These are phyloP conservation scores for Parascotia fuliginaria DNA, from an alignment of 2,888 invertebrate species.

Conservation along the genomic window DNA sequence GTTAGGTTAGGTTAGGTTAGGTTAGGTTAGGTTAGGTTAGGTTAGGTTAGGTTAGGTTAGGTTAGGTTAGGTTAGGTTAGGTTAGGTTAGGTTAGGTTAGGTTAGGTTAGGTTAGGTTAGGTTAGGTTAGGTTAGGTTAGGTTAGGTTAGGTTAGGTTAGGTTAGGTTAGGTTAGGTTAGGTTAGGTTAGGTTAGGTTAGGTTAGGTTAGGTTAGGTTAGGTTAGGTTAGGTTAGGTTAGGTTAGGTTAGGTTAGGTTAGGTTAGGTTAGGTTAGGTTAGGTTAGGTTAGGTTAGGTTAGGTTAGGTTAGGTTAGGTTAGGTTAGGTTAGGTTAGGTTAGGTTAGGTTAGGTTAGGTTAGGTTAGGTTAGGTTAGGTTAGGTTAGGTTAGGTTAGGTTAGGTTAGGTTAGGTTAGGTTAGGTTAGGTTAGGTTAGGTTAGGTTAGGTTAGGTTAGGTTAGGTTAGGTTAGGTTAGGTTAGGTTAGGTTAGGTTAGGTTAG, in stretches of 20 bases:
- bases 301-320: slow-evolving; percentile 2
- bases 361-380: slow-evolving; percentile 2
- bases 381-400: too few species aligned
- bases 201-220: slow-evolving; percentile 2
- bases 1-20: slow-evolving; percentile 2
- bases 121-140: slow-evolving; percentile 2
- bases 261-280: slow-evolving; percentile 2
- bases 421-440: too few species aligned
- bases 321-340: slow-evolving; percentile 2
- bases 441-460: too few species aligned
- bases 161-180: slow-evolving; percentile 2
- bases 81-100: slow-evolving; percentile 2
- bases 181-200: slow-evolving; percentile 2
- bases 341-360: slow-evolving; percentile 2
- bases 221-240: slow-evolving; percentile 2
- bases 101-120: slow-evolving; percentile 2
- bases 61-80: slow-evolving; percentile 2
- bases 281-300: slow-evolving; percentile 2
- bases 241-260: slow-evolving; percentile 2
- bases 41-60: slow-evolving; percentile 2
- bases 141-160: slow-evolving; percentile 2
- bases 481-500: too few species aligned
- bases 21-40: slow-evolving; percentile 2
- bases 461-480: too few species aligned
- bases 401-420: too few species aligned